A percentile compares a stretch with the other conserved stretches of the same genome.
These are phyloP conservation scores for Mnemiopsis leidyi DNA, from an alignment of 37 sponge, comb jelly and placozoan species.

Conservation along the genomic window DNA sequence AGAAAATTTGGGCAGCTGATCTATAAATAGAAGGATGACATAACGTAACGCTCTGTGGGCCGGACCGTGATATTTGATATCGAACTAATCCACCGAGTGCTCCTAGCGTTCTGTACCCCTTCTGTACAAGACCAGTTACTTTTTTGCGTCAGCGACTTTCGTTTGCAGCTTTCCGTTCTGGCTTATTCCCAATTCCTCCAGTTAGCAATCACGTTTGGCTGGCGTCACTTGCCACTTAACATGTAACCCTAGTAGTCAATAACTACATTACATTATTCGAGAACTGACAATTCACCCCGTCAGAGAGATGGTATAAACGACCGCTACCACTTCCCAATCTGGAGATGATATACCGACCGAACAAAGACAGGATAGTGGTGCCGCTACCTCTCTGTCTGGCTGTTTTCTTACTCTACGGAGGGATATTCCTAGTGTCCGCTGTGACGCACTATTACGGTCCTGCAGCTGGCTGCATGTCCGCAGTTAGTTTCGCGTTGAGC, in stretches of 20 bases:
- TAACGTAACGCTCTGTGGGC: background rate
- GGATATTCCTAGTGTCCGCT: background rate
- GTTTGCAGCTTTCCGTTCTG: background rate
- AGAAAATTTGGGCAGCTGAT: background rate
- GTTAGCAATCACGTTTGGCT: too few species aligned
- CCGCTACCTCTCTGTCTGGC: background rate
- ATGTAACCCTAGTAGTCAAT: too few species aligned
- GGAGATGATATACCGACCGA: background rate
- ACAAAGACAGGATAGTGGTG: background rate
- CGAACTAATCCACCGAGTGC: background rate
- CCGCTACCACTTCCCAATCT: too few species aligned
- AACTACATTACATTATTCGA: too few species aligned
- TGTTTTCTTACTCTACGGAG: background rate
- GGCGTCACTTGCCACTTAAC: too few species aligned
- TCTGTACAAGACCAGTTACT: background rate
- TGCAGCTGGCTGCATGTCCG: background rate
- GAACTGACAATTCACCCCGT: too few species aligned
- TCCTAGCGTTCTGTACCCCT: too few species aligned
- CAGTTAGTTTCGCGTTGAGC: background rate
- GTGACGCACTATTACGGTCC: conserved; percentile 1
- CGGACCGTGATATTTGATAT: background rate
- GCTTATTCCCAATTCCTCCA: too few species aligned
- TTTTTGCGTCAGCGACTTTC: background rate
- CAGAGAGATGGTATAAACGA: too few species aligned
- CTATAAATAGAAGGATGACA: background rate